Evolutionary conservation across 2,888 invertebrate species (phyloP).

Genomic region (Heliconius cydno): DNA sequence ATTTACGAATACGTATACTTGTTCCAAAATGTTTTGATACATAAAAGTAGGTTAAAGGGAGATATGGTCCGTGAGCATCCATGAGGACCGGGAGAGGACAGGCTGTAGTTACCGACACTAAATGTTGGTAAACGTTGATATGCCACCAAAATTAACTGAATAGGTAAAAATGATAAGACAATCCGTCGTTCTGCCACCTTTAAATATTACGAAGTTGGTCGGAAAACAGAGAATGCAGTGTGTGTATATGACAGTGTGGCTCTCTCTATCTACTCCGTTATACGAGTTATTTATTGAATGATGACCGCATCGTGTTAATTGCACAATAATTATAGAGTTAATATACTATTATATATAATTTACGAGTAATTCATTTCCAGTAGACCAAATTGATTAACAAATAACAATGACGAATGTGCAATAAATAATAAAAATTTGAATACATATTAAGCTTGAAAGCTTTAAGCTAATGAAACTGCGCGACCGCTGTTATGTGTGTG

Average conservation of each 20-base stretch:
- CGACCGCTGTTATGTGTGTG: background rate
- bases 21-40: too few species aligned
- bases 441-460: background rate
- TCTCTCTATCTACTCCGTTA: too few species aligned
- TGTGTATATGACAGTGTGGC: too few species aligned
- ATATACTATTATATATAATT: background rate
- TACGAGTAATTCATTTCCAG: background rate
- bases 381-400: background rate
- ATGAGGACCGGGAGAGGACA: too few species aligned
- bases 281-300: too few species aligned
- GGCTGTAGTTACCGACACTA: too few species aligned
- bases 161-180: too few species aligned
- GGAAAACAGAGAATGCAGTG: too few species aligned
- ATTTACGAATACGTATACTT: background rate
- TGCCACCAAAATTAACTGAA: too few species aligned
- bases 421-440: conserved; percentile 1
- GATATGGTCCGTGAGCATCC: background rate
- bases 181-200: too few species aligned
- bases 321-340: background rate
- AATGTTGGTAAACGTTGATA: too few species aligned
- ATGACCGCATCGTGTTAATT: background rate
- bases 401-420: background rate
- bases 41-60: background rate
- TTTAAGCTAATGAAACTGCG: background rate
- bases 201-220: too few species aligned